phyloP scores from a whole-genome alignment of 2,113 vertebrate genomes.

The Stictonetta naevosa region DNA sequence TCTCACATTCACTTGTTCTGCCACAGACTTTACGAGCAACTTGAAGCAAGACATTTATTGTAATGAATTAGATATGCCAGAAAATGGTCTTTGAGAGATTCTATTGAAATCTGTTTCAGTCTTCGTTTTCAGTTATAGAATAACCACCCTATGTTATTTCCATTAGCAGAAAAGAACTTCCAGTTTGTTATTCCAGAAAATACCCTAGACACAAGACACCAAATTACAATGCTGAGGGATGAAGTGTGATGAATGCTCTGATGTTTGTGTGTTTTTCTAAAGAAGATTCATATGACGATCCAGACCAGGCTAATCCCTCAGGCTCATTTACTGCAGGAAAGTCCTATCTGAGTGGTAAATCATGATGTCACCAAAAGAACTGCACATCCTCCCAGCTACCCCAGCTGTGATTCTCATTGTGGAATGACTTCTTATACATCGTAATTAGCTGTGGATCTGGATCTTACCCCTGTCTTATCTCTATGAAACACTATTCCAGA shows the following conservation, averaged over 20 bases:
- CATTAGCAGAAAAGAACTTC: background rate
- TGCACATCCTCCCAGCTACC: background rate
- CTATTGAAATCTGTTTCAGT: background rate
- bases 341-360: background rate
- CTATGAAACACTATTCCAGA: background rate
- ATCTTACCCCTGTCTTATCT: background rate
- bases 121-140: background rate
- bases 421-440: background rate
- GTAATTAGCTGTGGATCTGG: background rate
- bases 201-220: background rate
- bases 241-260: background rate
- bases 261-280: background rate
- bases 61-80: background rate
- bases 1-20: background rate
- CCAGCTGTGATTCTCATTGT: accelerated
- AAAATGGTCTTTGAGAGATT: background rate
- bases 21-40: background rate
- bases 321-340: background rate
- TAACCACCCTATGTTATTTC: background rate
- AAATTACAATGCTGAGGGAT: background rate
- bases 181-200: background rate
- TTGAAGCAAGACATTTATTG: background rate
- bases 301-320: background rate
- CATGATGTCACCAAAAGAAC: background rate
- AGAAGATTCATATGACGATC: background rate